Evolutionary conservation across 2,113 vertebrate species (phyloP).

Genomic region (rat (Rattus norvegicus)): DNA sequence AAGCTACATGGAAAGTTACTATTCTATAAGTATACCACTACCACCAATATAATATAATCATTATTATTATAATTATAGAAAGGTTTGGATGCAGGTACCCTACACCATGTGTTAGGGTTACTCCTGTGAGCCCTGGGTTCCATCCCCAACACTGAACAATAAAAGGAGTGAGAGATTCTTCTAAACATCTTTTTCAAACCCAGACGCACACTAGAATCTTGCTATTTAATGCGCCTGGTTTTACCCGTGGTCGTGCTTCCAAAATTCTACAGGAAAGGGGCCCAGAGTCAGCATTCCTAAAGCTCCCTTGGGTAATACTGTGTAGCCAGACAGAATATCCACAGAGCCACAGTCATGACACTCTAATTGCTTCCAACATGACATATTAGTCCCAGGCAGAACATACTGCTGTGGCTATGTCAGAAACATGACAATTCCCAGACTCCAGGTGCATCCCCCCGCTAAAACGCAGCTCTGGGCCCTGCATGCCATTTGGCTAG

Average conservation of each 20-base stretch:
- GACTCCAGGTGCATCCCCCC: background rate
- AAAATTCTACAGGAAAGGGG: background rate
- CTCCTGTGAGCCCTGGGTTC: background rate
- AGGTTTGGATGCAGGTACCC: background rate
- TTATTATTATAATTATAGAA: background rate
- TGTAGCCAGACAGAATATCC: background rate
- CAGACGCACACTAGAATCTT: background rate
- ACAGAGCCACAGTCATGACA: background rate
- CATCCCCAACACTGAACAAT: background rate
- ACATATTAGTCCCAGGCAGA: background rate
- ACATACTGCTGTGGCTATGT: accelerated
- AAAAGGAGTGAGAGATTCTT: background rate
- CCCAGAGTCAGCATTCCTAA: background rate
- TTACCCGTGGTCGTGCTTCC: too few species aligned
- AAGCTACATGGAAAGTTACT: background rate
- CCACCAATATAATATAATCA: background rate
- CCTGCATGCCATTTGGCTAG: background rate
- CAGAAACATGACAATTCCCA: background rate
- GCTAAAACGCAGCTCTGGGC: background rate
- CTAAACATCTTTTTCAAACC: background rate
- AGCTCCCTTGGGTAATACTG: background rate
- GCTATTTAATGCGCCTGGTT: background rate
- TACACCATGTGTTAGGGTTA: too few species aligned
- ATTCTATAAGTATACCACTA: background rate
- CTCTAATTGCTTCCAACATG: background rate